A percentile compares a stretch with the other conserved stretches of the same genome.
phyloP scores from a whole-genome alignment of 1,140 invertebrate species.

The Nasonia giraulti region DNA sequence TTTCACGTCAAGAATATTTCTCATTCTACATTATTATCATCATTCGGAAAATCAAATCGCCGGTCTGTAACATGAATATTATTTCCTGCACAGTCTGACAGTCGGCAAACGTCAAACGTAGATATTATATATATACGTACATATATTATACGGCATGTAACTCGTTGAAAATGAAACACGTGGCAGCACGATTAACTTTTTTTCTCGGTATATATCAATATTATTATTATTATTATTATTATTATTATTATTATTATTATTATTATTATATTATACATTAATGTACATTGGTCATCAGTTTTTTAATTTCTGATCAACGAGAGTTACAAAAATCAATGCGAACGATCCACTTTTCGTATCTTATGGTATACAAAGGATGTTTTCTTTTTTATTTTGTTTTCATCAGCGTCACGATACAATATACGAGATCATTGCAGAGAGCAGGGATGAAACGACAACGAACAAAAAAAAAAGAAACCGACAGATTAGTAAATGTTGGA shows the following conservation, averaged over 20 bases:
- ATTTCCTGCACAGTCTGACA: background rate
- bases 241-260: too few relatives aligned
- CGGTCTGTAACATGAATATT: background rate
- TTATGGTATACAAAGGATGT: background rate
- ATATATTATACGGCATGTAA: conserved; percentile 27
- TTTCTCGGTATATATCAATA: conserved; percentile 26
- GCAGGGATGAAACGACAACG: background rate
- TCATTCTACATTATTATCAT: background rate
- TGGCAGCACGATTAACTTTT: conserved; percentile 3
- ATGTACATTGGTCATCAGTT: conserved; percentile 12
- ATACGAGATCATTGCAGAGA: conserved; percentile 3
- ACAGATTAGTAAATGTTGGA: background rate
- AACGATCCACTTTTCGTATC: conserved; percentile 42
- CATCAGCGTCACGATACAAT: background rate
- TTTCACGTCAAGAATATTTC: background rate
- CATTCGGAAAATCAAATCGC: background rate
- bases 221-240: background rate
- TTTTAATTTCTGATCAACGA: conserved; percentile 5
- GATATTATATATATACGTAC: conserved; percentile 9
- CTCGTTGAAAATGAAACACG: background rate
- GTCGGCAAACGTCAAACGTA: background rate
- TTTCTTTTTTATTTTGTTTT: background rate
- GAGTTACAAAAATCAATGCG: conserved; percentile 28
- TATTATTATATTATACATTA: background rate
- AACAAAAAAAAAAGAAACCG: background rate